phyloP scores from a whole-genome alignment of 2,113 vertebrate genomes.

The Cepphus grylle region DNA sequence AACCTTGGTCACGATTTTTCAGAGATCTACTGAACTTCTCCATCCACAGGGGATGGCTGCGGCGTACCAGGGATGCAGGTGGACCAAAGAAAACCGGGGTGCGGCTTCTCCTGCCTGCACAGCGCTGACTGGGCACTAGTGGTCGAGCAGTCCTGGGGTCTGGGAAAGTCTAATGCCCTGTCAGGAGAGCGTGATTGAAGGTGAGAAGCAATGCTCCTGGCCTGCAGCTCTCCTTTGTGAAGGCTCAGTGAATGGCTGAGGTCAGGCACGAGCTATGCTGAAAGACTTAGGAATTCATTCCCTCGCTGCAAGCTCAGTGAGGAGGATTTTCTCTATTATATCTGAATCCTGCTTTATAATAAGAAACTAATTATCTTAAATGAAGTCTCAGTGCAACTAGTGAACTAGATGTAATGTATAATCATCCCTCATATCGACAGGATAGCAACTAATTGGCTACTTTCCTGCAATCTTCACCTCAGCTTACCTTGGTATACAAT shows the following conservation, averaged over 20 bases:
- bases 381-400: not conserved
- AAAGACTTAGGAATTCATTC: conserved; percentile 6
- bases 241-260: not conserved
- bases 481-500: not conserved
- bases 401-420: not conserved
- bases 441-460: not conserved
- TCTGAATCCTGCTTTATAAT: not conserved
- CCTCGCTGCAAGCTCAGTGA: not conserved
- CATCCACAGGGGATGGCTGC: not conserved
- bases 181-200: not conserved
- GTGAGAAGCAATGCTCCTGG: not conserved
- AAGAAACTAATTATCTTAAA: conserved; percentile 26
- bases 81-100: not conserved
- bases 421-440: not conserved
- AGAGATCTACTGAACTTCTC: not conserved
- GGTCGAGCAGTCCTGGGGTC: not conserved
- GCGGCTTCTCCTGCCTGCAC: not conserved
- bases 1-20: not conserved
- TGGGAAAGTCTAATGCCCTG: not conserved
- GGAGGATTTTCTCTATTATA: not conserved
- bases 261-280: not conserved
- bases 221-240: not conserved
- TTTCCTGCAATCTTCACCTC: conserved; percentile 13
- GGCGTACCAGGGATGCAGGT: fast-evolving
- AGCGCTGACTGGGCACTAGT: not conserved